phyloP scores from a whole-genome alignment of 1,140 invertebrate genomes.

The Zaprionus taronus region DNA sequence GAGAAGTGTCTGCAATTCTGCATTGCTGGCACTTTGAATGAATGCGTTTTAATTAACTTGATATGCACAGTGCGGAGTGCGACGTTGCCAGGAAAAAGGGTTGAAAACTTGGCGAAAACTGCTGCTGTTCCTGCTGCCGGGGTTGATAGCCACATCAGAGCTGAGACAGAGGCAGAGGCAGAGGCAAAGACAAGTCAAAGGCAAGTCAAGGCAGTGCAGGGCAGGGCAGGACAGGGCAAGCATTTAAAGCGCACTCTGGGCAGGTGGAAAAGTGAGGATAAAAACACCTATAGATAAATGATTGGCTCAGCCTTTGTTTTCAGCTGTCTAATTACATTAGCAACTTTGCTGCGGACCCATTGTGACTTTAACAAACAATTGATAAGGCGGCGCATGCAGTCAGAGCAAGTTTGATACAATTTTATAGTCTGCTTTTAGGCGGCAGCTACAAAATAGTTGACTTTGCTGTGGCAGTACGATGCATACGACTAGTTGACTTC shows the following conservation, averaged over 20 bases:
- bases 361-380: background rate
- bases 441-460: background rate
- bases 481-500: background rate
- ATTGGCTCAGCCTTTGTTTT: constrained; percentile 2
- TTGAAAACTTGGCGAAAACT: constrained; percentile 2
- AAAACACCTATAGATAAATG: constrained; percentile 6
- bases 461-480: background rate
- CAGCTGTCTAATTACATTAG: constrained; percentile 10
- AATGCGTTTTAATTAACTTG: constrained; percentile 59
- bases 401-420: background rate
- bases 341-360: background rate
- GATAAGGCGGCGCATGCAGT: background rate
- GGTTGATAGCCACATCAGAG: background rate
- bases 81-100: background rate
- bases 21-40: constrained; percentile 53
- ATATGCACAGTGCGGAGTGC: constrained; percentile 41
- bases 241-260: constrained; percentile 2
- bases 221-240: background rate
- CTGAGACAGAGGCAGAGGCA: no score
- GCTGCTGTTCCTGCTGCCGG: background rate
- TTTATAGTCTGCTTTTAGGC: constrained; percentile 16
- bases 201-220: background rate
- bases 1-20: constrained; percentile 49
- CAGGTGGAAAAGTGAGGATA: background rate
- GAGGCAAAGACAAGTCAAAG: background rate